Evolutionary conservation across 1,140 invertebrate genomes (phyloP), one percentile per base, ranked within the genome.

Genomic region (Diachasma alloeum): DNA sequence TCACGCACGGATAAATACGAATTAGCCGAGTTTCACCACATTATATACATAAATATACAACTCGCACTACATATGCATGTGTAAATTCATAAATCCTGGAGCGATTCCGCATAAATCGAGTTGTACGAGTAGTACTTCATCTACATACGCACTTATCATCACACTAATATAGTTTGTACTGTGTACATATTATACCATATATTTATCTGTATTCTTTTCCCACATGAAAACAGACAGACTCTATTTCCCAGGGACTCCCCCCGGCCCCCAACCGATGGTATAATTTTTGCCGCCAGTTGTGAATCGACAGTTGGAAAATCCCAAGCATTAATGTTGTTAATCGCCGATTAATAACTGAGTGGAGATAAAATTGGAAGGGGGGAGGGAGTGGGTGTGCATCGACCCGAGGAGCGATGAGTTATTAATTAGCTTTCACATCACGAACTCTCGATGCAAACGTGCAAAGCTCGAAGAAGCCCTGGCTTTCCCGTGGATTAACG

Each of bases 1-100:
- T 83, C 79, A 79, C 79, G 79, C 77, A 24, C 63, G 81, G 77
- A 79, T 84, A 81, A 81, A 81, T 82, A 79, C 71, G 80, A 85
- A 84, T 85, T 86, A 85, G 77, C 74, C 15, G 71, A 80, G 72
- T 77, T 67, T 78, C 48, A 63, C 31, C 72, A 78, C 76, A 73
- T 77, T 76, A 59, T 79, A 70, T 72, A 77, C 66, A 72, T 75
- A 78, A 44, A 78, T 66, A 72, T 63, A 66, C 59, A 72, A 17
- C 10, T 24, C 31, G 44, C 9, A 37, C 44, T 42, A 56, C n/a
- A 74, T 69, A 48, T 66, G 78, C 36, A 75, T 71, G 36, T 78
- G 69, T 59, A 73, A 72, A 74, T 77, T 68, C 72, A 77, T 77
- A 73, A 75, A 77, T 79, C 70, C 63, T 24, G 42, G 24, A 67